These are phyloP conservation scores for Sinonovacula constricta DNA, from an alignment of 1,140 invertebrate species.

Conservation along the genomic window DNA sequence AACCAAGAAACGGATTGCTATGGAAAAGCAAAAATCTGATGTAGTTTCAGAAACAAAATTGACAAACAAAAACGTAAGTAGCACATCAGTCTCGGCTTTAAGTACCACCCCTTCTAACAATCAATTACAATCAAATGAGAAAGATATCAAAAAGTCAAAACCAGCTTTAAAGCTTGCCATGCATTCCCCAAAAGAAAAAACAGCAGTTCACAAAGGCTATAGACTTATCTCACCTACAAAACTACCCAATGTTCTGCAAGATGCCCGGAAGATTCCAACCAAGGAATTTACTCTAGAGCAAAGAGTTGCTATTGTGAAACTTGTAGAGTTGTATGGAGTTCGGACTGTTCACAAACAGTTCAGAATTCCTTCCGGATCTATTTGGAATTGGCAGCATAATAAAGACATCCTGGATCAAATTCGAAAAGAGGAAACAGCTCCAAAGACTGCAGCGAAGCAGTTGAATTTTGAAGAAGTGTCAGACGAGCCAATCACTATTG, in stretches of 20 bases:
- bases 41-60: not conserved
- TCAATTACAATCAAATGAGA: too few species aligned
- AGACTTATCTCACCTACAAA: slow-evolving; percentile 39
- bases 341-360: slow-evolving; percentile 45
- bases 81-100: not conserved
- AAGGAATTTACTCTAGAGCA: slow-evolving; percentile 45
- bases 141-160: too few species aligned
- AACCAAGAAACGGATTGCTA: slow-evolving; percentile 1
- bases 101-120: not conserved
- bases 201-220: slow-evolving; percentile 27
- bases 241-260: slow-evolving; percentile 25
- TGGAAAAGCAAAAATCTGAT: not conserved
- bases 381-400: slow-evolving; percentile 46
- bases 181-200: too few species aligned
- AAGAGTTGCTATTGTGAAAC: slow-evolving; percentile 38
- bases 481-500: slow-evolving; percentile 28
- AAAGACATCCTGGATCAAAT: slow-evolving; percentile 19
- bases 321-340: slow-evolving; percentile 48
- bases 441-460: not conserved
- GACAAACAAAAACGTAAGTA: not conserved
- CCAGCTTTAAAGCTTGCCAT: too few species aligned
- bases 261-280: not conserved
- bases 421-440: not conserved
- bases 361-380: slow-evolving; percentile 25
- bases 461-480: slow-evolving; percentile 11